Base-by-base conservation (phyloP, 2,797 vertebrate genomes). In the Takifugu ocellatus region DNA sequence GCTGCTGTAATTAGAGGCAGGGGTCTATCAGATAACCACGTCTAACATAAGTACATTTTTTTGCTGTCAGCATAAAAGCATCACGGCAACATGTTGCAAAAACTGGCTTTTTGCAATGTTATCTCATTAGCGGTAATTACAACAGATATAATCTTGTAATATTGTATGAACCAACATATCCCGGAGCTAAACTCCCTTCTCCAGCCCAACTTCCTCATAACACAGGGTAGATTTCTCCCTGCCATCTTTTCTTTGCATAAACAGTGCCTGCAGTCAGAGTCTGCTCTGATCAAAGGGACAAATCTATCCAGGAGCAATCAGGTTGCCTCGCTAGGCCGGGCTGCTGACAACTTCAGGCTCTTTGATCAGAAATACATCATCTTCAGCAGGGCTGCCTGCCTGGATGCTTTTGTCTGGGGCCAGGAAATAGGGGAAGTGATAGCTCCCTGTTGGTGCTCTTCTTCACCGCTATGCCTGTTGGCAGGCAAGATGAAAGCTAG, bases 351-450 rank as follows among this genome's bases (percentile, higher is more conserved):
- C 85, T 85, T 76, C 81, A 82, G 88, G 88, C 74, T 92, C 94
- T 96, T 96, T 95, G 93, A 93, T 93, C 93, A 94, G 85, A 92
- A 90, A 92, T 84, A 90, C 90, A 88, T 93, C 93, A 92, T 92
- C 88, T 90, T 90, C 91, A 91, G 88, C 90, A 90, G 88, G 44
- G 77, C 87, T 87, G 84, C 73, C 78, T 87, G 83, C 87, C 75
- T 84, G 80, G 78, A 74, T 85, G 86, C 83, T 82, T 88, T 93
- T 93, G 93, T 95, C 90, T 94, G 90, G 89, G 91, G 89, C 87
- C 91, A 81, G 91, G 93, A 96, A 95, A 94, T 88, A 87, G 91
- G 91, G 84, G 85, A 91, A 89, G 86, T 90, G 92, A 93, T 91
- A 88, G 88, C 87, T 92, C 91, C 88, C 85, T 90, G 90, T 92